These are phyloP conservation scores for Meriones unguiculatus DNA, from an alignment of 2,113 vertebrate species.

Conservation along the genomic window DNA sequence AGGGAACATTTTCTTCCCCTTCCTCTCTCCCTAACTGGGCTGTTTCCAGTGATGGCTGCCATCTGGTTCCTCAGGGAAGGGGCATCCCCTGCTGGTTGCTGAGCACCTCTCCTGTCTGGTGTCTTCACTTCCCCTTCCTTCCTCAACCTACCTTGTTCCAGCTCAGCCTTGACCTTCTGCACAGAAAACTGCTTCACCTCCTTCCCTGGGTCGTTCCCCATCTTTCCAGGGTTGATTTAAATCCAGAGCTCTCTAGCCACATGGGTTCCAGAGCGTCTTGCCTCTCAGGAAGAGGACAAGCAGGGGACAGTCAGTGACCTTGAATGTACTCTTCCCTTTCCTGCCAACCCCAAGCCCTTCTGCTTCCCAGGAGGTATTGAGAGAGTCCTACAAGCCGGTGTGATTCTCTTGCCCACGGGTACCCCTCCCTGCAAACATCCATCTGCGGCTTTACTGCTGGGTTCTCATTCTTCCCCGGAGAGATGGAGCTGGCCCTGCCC, in stretches of 20 bases:
- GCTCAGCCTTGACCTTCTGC: background rate
- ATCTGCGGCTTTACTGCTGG: background rate
- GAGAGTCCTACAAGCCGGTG: background rate
- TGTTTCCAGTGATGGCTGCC: fast-evolving
- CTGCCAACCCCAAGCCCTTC: background rate
- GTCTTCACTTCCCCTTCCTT: background rate
- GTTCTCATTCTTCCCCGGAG: background rate
- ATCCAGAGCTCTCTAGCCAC: background rate
- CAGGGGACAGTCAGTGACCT: background rate
- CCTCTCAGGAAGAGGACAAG: background rate
- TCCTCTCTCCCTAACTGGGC: background rate
- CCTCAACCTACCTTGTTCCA: background rate
- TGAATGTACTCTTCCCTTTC: background rate
- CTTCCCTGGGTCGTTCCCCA: background rate
- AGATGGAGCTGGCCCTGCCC: background rate
- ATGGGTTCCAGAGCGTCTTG: background rate
- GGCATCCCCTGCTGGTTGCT: background rate
- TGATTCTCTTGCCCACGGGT: too few species aligned
- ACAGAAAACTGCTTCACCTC: fast-evolving
- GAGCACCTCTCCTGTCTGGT: background rate
- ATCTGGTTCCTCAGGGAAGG: background rate
- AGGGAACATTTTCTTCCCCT: background rate
- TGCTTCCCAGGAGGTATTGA: background rate
- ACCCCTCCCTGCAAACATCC: fast-evolving
- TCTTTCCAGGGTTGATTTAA: background rate